Evolutionary conservation across 2,888 invertebrate genomes (phyloP).

Genomic region (Oxycera nigricornis): DNA sequence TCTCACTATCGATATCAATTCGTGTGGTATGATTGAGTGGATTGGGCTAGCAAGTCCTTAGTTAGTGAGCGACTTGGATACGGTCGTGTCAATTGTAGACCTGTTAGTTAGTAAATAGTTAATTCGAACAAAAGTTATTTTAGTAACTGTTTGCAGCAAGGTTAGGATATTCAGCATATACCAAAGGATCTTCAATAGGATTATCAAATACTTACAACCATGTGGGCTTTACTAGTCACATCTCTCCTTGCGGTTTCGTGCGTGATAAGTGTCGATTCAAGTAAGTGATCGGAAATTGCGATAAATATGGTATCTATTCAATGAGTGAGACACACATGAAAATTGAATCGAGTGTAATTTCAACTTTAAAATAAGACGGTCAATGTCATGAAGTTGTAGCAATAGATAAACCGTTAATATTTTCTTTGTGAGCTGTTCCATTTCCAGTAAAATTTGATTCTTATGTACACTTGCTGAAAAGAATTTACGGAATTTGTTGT

Average conservation of each 20-base stretch:
- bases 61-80: neutral
- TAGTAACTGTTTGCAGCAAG: too few relatives aligned
- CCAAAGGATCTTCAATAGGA: neutral
- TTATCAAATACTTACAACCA: neutral
- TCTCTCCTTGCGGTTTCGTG: neutral
- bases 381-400: too few relatives aligned
- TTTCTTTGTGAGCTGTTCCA: too few relatives aligned
- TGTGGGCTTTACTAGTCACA: neutral
- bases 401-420: too few relatives aligned
- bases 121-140: neutral
- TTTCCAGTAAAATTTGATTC: too few relatives aligned
- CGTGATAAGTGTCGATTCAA: neutral
- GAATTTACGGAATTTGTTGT: too few relatives aligned
- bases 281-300: slow-evolving; percentile 9
- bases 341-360: too few relatives aligned
- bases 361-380: too few relatives aligned
- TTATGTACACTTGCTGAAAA: too few relatives aligned
- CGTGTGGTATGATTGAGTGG: slow-evolving; percentile 4
- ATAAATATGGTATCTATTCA: too few relatives aligned
- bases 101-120: neutral
- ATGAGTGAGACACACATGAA: too few relatives aligned
- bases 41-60: neutral
- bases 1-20: slow-evolving; percentile 14
- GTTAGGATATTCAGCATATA: neutral
- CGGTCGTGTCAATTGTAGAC: neutral